A percentile compares a stretch with the other conserved stretches of the same genome.
These are phyloP conservation scores for Stylophora pistillata DNA, from an alignment of 64 coral and sea anemone species.

Conservation along the genomic window DNA sequence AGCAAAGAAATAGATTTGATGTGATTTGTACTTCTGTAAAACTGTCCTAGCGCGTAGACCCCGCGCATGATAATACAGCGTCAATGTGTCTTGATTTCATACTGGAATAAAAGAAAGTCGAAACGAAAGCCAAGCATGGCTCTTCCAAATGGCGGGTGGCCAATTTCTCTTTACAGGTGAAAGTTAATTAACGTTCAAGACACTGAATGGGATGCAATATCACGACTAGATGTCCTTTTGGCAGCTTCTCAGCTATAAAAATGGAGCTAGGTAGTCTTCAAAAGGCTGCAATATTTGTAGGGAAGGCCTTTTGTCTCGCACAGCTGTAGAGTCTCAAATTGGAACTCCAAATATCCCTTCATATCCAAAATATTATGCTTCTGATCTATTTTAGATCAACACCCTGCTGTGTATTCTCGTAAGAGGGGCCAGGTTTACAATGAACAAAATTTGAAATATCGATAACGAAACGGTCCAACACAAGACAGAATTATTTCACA, in stretches of 20 bases:
- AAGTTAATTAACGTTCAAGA: not conserved
- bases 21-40: too few relatives aligned
- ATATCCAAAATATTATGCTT: too few relatives aligned
- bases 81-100: not conserved
- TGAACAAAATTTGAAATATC: too few relatives aligned
- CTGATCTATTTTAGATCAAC: too few relatives aligned
- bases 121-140: not conserved
- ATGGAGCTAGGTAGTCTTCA: not conserved
- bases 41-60: not conserved
- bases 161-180: conserved; percentile 3
- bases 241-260: not conserved
- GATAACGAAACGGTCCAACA: too few relatives aligned
- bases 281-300: not conserved
- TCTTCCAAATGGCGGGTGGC: conserved; percentile 27
- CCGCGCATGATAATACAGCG: not conserved
- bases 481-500: too few relatives aligned
- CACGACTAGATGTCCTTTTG: not conserved
- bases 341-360: too few relatives aligned
- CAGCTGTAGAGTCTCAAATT: too few relatives aligned
- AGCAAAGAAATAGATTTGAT: not conserved
- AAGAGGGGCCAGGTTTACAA: too few relatives aligned
- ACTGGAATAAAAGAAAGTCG: not conserved
- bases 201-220: not conserved
- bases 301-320: not conserved
- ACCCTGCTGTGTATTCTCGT: too few relatives aligned